A percentile compares a stretch with the other conserved stretches of the same genome.
These are phyloP conservation scores for Drosophila takahashii DNA, from an alignment of 1,140 invertebrate genomes.

Conservation along the genomic window DNA sequence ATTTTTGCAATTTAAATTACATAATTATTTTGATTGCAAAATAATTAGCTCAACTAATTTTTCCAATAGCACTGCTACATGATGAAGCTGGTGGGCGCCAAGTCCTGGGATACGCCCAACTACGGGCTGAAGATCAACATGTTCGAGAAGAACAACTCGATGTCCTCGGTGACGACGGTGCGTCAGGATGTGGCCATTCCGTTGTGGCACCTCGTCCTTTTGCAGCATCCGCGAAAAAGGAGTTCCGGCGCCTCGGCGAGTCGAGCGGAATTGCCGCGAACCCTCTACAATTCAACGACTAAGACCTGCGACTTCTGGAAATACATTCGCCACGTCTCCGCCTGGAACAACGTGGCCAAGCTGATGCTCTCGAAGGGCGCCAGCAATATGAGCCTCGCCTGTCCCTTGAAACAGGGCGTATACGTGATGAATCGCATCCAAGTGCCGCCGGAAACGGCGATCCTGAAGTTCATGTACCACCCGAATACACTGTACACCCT, in stretches of 20 bases:
- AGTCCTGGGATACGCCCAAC: conserved; percentile 54
- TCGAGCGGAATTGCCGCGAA: conserved; percentile 46
- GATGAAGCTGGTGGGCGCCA: conserved; percentile 56
- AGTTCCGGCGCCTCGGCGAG: not conserved
- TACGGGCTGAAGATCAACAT: conserved; percentile 57
- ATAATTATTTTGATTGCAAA: not conserved
- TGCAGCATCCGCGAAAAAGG: conserved; percentile 50
- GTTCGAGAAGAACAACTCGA: conserved; percentile 60
- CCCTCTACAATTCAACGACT: conserved; percentile 62
- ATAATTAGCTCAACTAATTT: not conserved
- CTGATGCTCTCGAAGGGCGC: conserved; percentile 55
- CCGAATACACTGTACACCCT: conserved; percentile 71
- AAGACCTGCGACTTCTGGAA: conserved; percentile 76
- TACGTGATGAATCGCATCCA: conserved; percentile 71
- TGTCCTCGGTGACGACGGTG: conserved; percentile 68
- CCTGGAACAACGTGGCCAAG: conserved; percentile 69
- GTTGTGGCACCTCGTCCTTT: conserved; percentile 59
- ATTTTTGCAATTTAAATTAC: not conserved
- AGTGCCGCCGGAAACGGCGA: conserved; percentile 67
- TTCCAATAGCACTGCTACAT: conserved; percentile 55
- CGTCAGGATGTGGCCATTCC: conserved; percentile 64
- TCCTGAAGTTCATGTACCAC: conserved; percentile 77
- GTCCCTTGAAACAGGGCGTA: conserved; percentile 62
- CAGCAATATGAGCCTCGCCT: conserved; percentile 72
- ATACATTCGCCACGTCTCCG: conserved; percentile 61